phyloP scores from a whole-genome alignment of 2,113 vertebrate species.

The Cairina moschata region DNA sequence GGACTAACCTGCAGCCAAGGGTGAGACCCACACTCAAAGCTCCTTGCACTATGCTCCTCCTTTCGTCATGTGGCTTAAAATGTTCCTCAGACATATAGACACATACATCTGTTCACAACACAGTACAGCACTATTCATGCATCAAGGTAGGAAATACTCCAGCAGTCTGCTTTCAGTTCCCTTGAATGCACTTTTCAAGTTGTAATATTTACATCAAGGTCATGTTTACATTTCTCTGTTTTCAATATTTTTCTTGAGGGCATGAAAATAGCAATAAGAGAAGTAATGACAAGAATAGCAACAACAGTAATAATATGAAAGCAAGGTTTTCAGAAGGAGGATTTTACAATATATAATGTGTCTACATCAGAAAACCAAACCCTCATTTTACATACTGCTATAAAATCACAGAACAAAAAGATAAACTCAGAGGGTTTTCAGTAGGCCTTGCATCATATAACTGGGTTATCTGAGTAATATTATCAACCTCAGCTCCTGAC shows the following conservation, averaged over 20 bases:
- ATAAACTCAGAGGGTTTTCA: background rate
- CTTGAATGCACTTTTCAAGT: background rate
- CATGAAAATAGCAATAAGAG: background rate
- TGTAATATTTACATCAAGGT: background rate
- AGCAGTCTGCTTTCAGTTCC: background rate
- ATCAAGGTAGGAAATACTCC: background rate
- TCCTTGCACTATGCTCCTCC: background rate
- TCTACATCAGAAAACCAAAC: background rate
- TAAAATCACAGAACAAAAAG: conserved; percentile 1
- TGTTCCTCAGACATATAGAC: accelerated
- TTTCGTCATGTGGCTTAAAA: background rate
- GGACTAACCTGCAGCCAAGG: background rate
- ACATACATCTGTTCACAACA: accelerated
- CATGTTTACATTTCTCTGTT: background rate
- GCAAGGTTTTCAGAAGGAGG: background rate
- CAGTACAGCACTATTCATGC: background rate
- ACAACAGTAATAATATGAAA: background rate
- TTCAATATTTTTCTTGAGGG: background rate
- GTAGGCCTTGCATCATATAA: background rate
- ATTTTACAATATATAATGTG: background rate
- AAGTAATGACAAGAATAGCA: background rate
- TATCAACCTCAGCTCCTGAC: background rate
- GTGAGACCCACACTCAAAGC: background rate
- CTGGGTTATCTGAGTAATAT: background rate
- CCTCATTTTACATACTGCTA: background rate